A percentile compares a stretch with the other conserved stretches of the same genome.
These are phyloP conservation scores for Bombus breviceps DNA, from an alignment of 1,140 invertebrate genomes.

Conservation along the genomic window DNA sequence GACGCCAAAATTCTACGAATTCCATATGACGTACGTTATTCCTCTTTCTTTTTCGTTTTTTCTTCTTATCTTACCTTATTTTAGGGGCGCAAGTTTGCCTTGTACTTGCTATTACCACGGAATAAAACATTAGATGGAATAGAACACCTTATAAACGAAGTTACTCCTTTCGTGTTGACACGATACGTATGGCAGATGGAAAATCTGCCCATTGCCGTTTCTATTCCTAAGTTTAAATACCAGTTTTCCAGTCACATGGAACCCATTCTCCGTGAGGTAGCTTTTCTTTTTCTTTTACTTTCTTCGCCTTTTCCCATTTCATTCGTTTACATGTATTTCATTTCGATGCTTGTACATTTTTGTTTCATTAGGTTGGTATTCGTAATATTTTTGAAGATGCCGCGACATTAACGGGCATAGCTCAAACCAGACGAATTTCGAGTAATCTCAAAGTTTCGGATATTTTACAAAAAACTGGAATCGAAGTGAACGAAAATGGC, in stretches of 20 bases:
- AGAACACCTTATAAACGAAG: conserved; percentile 83
- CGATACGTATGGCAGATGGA: conserved; percentile 84
- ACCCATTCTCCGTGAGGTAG: conserved; percentile 85
- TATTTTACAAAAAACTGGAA: conserved; percentile 91
- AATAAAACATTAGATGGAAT: conserved; percentile 83
- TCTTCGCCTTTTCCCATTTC: too few species aligned
- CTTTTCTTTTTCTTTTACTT: conserved; percentile 17
- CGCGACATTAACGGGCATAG: conserved; percentile 87
- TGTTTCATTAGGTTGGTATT: conserved; percentile 85
- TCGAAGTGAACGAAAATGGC: conserved; percentile 93
- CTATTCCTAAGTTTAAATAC: conserved; percentile 91
- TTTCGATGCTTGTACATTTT: not conserved
- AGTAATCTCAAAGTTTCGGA: conserved; percentile 86
- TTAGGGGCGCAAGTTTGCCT: conserved; percentile 87
- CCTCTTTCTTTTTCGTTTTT: not conserved
- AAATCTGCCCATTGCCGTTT: conserved; percentile 84
- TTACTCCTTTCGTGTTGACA: conserved; percentile 84
- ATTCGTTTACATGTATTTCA: not conserved
- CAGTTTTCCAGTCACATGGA: conserved; percentile 86
- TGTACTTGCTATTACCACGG: conserved; percentile 89
- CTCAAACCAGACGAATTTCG: conserved; percentile 81
- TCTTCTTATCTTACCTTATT: conserved; percentile 54
- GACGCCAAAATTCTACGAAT: conserved; percentile 90
- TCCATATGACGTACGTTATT: conserved; percentile 86
- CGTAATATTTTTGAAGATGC: conserved; percentile 87